A percentile compares a stretch with the other conserved stretches of the same genome.
Evolutionary conservation across 2,888 invertebrate genomes (phyloP).

Genomic region (Molorchus minor): DNA sequence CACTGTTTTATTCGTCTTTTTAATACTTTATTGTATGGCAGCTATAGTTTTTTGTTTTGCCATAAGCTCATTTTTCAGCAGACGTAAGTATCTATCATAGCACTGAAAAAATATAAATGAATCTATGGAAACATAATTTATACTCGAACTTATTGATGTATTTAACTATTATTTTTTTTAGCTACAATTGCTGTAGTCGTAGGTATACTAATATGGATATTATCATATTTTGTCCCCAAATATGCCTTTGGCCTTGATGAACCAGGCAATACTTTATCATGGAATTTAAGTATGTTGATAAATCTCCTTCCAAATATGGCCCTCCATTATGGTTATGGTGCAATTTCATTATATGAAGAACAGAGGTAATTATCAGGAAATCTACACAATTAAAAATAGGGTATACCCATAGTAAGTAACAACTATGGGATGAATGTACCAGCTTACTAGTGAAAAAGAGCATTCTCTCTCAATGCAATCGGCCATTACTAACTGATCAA

Average conservation of each 20-base stretch:
- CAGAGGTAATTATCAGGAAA: constrained; percentile 16
- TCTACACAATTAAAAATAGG: not conserved
- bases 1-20: constrained; percentile 72
- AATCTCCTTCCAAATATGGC: constrained; percentile 58
- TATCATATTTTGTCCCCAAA: constrained; percentile 55
- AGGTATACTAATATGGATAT: constrained; percentile 57
- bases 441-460: not conserved
- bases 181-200: constrained; percentile 56
- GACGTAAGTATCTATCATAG: constrained; percentile 66
- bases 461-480: too few species aligned
- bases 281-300: constrained; percentile 46
- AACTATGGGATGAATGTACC: not conserved
- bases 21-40: constrained; percentile 75
- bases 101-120: constrained; percentile 1
- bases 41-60: constrained; percentile 81
- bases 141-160: not conserved
- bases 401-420: not conserved
- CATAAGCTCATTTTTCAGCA: constrained; percentile 79
- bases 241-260: constrained; percentile 40
- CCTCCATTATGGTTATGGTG: constrained; percentile 54
- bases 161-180: constrained; percentile 39
- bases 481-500: too few species aligned
- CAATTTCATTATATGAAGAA: constrained; percentile 56
- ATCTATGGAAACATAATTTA: not conserved
- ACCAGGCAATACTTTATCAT: constrained; percentile 32